Conservation (phyloP, 2,888 invertebrate species). For the Dioctria rufipes region DNA sequence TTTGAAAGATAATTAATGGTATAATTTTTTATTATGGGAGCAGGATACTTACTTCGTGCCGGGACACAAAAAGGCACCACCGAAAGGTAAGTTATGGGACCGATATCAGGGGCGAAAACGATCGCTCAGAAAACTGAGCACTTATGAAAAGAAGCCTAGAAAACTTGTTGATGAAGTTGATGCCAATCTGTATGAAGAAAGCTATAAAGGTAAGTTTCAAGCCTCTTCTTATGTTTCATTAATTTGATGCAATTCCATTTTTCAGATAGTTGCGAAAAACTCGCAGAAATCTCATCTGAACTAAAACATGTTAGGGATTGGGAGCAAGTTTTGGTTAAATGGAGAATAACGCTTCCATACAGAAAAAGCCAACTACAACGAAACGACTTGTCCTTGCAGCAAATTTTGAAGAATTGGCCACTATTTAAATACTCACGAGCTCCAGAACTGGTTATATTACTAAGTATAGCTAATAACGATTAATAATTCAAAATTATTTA, state of each 20-base stretch:
- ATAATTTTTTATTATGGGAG: no score
- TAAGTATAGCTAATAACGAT: not conserved
- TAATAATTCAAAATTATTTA: not conserved
- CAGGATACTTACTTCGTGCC: no score
- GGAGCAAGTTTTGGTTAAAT: slow-evolving; percentile 17
- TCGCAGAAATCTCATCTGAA: not conserved
- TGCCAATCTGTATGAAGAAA: no score
- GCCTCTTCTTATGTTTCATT: no score
- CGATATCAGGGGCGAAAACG: no score
- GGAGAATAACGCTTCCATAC: slow-evolving; percentile 2
- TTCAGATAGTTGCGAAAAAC: no score
- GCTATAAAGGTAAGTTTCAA: no score
- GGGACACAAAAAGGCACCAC: not conserved
- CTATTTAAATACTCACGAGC: slow-evolving; percentile 31
- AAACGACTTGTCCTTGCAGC: not conserved
- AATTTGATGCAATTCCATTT: no score
- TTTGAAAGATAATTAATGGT: no score
- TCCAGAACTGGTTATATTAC: slow-evolving; percentile 27
- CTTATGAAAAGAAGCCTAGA: not conserved
- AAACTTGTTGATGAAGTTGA: no score
- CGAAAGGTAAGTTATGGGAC: not conserved
- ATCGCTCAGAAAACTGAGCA: not conserved
- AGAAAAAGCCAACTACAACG: not conserved
- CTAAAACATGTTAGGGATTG: slow-evolving; percentile 22
- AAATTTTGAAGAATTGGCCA: slow-evolving; percentile 24